Conservation (phyloP, 2,888 invertebrate genomes). For the Coenonympha glycerion region DNA sequence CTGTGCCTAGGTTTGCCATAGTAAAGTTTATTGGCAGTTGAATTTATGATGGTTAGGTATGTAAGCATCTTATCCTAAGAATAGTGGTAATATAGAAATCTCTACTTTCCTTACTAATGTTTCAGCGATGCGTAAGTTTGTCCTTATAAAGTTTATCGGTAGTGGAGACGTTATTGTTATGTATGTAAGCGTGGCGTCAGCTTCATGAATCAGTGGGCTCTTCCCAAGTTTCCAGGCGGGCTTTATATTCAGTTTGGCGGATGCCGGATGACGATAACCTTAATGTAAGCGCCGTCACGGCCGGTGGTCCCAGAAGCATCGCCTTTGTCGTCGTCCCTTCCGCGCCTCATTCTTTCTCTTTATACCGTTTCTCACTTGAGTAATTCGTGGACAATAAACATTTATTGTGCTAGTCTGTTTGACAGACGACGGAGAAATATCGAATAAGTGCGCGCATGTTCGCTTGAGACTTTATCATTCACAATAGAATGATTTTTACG, state of each 20-base stretch:
- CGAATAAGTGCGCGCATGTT: slow-evolving; percentile 57
- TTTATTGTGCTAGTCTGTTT: slow-evolving; percentile 72
- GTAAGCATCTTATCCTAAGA: no score
- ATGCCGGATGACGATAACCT: slow-evolving; percentile 73
- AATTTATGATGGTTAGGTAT: no score
- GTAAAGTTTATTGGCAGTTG: no score
- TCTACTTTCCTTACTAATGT: no score
- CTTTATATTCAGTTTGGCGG: slow-evolving; percentile 73
- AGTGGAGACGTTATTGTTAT: slow-evolving; percentile 57
- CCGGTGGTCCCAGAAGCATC: slow-evolving; percentile 72
- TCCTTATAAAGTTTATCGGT: slow-evolving; percentile 12
- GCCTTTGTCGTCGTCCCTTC: slow-evolving; percentile 72
- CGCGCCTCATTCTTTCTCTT: slow-evolving; percentile 68
- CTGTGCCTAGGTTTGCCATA: no score
- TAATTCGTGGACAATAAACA: slow-evolving; percentile 75
- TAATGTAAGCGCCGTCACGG: slow-evolving; percentile 75
- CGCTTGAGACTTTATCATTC: slow-evolving; percentile 27
- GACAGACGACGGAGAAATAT: slow-evolving; percentile 67
- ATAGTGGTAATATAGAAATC: no score
- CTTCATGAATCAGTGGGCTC: slow-evolving; percentile 67
- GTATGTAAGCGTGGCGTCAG: slow-evolving; percentile 56
- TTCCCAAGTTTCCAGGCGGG: slow-evolving; percentile 53
- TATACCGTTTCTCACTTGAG: slow-evolving; percentile 73
- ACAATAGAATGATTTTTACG: slow-evolving; percentile 19
- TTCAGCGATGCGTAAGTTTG: no score